Evolutionary conservation across 2,888 invertebrate genomes (phyloP), one percentile per base, ranked within the genome.

Genomic region (Helicoverpa assulta): DNA sequence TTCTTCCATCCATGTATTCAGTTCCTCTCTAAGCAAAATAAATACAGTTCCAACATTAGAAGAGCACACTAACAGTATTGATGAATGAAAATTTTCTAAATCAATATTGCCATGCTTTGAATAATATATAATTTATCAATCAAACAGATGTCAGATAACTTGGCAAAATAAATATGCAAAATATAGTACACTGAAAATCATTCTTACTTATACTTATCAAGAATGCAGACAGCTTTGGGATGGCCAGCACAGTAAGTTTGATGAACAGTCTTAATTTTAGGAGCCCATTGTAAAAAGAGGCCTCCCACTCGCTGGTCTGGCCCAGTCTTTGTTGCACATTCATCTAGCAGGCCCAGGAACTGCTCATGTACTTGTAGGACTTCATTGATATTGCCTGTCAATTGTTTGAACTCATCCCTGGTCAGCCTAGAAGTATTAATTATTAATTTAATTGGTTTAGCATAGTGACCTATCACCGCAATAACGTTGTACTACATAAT

Each of bases 201-300:
- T 50, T 67, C 97, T 96, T 94, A 99, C 99, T 98, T 98, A 91
- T 98, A 98, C 91, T 98, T 98, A 92, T 99, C 99, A 83, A 99
- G 96, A 84, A 99, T 97, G 89, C 98, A 98, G 57, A 99, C 99
- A 78, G 99, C 99, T 92, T 97, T 97, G 0, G 99, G 99, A 96
- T 99, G 99, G 81, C 98, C 97, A 67, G 97, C 97, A 93, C 99
- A 99, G 92, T 99, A 99, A 16, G 96, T 96, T 87, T 98, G 97
- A 91, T 99, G 99, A 14, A 99, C 97, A 80, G 96, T 95, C 93
- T 99, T 99, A 82, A 98, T 96, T 88, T 97, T 96, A 21, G 98
- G 97, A 5, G 98, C 98, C 94, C 97, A 97, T 70, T 97, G 97
- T 71, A 99, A 94, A 92, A 99, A 99, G 14, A 99, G 95, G 82